Base-by-base conservation (phyloP, 1,140 invertebrate genomes). In the Papilio machaon region DNA sequence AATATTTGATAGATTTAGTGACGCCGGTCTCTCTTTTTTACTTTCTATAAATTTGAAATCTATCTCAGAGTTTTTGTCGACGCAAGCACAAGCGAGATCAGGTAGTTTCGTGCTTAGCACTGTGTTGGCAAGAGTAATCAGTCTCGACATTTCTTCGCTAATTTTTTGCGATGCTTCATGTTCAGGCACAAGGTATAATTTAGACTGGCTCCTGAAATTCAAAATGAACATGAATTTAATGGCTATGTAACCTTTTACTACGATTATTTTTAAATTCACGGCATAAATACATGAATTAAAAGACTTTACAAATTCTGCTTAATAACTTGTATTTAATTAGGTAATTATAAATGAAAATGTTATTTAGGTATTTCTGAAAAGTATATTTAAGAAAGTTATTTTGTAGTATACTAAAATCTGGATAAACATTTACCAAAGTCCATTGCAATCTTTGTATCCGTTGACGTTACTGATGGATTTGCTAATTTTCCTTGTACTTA, bases 91-190 rank as follows among this genome's bases (percentile, higher is more conserved):
- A 38, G 91, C 86, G 79, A 94, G 88, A 84, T 94, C 91, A 7
- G 93, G 93, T 46, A 94, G 79, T 83, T 94, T 94, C 10, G 93
- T 94, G 81, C 91, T 90, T 19, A 94, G 87, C 73, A 94, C 93
- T 23, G 92, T 93, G 84, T 93, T 93, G 91, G 93, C 93, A 92
- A 94, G 92, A 90, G 90, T 93, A 23, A 94, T 94, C 80, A 94
- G 81, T 82, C 93, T 88, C 43, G 91, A 88, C 85, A 93, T 92
- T 83, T 94, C 93, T 85, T 93, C 91, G 13, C 87, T 89, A 47
- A 94, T 89, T 83, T 93, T 94, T 78, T 89, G 87, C 13, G 85
- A 80, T 58, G 88, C 85, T 64, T 93, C 92, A 73, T 86, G 88
- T 83, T 92, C 91, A 38, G 91, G 82, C 19, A 88, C 85, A 58